Evolutionary conservation across 2,797 vertebrate genomes (phyloP), one percentile per base, ranked within the genome.

Genomic region (Xiphophorus birchmanni): DNA sequence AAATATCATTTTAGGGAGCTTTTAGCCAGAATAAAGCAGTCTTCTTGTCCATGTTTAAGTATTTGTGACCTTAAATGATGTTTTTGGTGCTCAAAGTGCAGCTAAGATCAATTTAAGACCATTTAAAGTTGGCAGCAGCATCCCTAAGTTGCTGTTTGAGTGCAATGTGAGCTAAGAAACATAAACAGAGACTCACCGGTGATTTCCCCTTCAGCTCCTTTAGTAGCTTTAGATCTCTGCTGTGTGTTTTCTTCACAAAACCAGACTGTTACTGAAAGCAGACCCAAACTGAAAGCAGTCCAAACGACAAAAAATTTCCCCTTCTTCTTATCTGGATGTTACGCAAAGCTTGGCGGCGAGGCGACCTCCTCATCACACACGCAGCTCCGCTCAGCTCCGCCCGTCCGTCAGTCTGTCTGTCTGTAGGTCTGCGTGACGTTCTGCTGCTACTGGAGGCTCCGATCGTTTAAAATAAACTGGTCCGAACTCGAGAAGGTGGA

Each of bases 311-410:
- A 75, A 72, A 15, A 56, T 29, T 10, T 42, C 18, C 35, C n/a
- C 15, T 11, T 2, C 35, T 29, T 23, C 11, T 80, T 86, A 82
- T 86, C 11, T 84, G 3, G 54, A 32, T 15, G 71, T 78, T 29
- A 80, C 72, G 65, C 83, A 32, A 79, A 73, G 1, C 88, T 23
- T 80, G 4, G 77, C 78, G 40, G 82, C 69, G 79, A 79, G 83
- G 74, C 75, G 84, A 90, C 85, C 80, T 84, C 90, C 80, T 81
- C 92, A 90, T 90, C 91, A 85, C 90, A 85, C 90, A 84, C 90
- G 79, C 54, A 73, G 67, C 79, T 47, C 78, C 71, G 58, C 65
- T 47, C 78, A 65, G 65, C 65, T 71, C 79, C 50, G 75, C 40
- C 78, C 65, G 40, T 50, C 35, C 12, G 75, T 40, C 60, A 10